Evolutionary conservation across 2,888 invertebrate genomes (phyloP).

Genomic region (Dryobotodes eremita): DNA sequence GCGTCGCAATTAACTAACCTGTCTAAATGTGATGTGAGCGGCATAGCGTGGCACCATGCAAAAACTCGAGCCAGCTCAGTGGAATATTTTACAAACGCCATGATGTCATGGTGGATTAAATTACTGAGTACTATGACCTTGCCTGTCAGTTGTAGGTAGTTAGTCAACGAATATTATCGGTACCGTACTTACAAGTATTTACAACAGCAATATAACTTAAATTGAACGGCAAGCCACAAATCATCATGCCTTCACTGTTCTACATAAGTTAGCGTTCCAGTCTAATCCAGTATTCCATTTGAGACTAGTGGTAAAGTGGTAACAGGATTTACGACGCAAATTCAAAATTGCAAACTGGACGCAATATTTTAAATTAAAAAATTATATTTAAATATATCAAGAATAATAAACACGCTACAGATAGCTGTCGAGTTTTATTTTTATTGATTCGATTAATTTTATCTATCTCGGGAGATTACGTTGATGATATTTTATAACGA

Average conservation of each 20-base stretch:
- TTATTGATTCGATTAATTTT: constrained; percentile 57
- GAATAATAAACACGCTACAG: constrained; percentile 33
- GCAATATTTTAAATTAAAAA: constrained; percentile 27
- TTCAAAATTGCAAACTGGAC: constrained; percentile 34
- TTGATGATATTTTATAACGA: constrained; percentile 71
- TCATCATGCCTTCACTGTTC: constrained; percentile 19
- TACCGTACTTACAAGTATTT: constrained; percentile 45
- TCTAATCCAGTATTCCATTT: constrained; percentile 38
- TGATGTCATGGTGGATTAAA: constrained; percentile 89
- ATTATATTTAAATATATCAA: no score
- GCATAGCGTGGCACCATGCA: constrained; percentile 74
- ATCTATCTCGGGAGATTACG: constrained; percentile 60
- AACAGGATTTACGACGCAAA: constrained; percentile 28
- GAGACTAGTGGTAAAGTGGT: constrained; percentile 19
- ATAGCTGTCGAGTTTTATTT: constrained; percentile 44
- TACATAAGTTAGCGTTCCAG: constrained; percentile 28
- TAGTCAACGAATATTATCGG: constrained; percentile 63
- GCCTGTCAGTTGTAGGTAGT: constrained; percentile 77
- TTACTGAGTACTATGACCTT: constrained; percentile 86
- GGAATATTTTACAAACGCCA: constrained; percentile 87
- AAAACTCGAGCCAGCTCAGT: constrained; percentile 81
- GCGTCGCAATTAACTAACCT: constrained; percentile 60
- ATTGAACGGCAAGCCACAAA: constrained; percentile 36
- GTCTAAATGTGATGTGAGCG: constrained; percentile 65
- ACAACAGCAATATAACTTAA: constrained; percentile 36